These are phyloP conservation scores for Ceratina australensis DNA, from an alignment of 1,140 invertebrate species.

Conservation along the genomic window DNA sequence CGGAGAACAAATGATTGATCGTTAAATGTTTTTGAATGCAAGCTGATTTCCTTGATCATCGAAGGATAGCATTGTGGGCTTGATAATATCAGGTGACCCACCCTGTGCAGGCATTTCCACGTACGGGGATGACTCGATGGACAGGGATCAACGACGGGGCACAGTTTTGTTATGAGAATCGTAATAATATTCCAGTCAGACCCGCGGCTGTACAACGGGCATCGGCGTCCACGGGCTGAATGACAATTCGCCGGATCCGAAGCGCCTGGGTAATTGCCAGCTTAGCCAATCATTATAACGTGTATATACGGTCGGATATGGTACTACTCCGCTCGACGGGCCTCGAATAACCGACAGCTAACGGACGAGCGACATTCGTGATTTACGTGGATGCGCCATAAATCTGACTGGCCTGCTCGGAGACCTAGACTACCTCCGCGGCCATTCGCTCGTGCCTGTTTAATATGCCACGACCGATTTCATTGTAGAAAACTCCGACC, in stretches of 20 bases:
- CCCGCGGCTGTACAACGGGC: conserved; percentile 76
- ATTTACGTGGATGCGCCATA: conserved; percentile 44
- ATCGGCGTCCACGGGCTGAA: conserved; percentile 72
- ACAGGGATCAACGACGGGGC: conserved; percentile 51
- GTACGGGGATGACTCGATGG: conserved; percentile 43
- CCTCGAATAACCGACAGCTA: conserved; percentile 51
- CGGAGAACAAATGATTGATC: too few relatives aligned
- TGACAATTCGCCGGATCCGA: conserved; percentile 73
- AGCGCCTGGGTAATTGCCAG: conserved; percentile 77
- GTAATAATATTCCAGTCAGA: conserved; percentile 78
- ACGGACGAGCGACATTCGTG: conserved; percentile 46
- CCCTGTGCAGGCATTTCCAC: conserved; percentile 31
- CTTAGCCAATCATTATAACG: conserved; percentile 74
- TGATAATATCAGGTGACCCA: too few relatives aligned
- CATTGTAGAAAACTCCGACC: background rate
- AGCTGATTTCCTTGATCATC: too few relatives aligned
- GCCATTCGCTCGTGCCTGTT: conserved; percentile 22
- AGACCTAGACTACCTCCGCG: background rate
- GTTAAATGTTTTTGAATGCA: too few relatives aligned
- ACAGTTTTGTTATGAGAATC: conserved; percentile 75
- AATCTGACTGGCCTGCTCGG: conserved; percentile 1
- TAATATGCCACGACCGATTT: conserved; percentile 5
- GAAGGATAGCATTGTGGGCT: too few relatives aligned
- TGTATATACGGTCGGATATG: conserved; percentile 59
- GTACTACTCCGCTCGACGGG: conserved; percentile 38